phyloP scores from a whole-genome alignment of 2,113 vertebrate genomes.

The Muntiacus reevesi region DNA sequence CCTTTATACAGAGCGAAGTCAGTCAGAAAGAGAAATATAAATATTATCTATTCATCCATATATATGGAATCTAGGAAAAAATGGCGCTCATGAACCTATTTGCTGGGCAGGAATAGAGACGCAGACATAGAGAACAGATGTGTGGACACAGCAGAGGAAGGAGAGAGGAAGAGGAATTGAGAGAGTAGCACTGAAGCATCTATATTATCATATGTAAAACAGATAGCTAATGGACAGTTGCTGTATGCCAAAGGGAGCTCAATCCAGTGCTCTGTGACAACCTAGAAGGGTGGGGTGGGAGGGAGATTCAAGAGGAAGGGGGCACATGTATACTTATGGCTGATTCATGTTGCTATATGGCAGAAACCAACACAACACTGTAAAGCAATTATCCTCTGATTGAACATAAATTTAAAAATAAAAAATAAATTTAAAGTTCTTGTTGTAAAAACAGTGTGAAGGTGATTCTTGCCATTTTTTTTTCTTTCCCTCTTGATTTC shows the following conservation, averaged over 20 bases:
- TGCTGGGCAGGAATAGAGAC: neutral
- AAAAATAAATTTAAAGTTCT: neutral
- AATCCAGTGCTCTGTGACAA: neutral
- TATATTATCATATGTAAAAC: neutral
- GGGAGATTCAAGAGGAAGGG: neutral
- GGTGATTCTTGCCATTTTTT: neutral
- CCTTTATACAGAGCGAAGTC: neutral
- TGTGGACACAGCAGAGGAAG: neutral
- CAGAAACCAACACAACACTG: neutral
- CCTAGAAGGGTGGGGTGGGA: neutral
- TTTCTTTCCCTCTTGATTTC: neutral
- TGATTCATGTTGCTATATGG: neutral
- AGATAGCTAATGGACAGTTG: neutral
- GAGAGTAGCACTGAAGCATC: neutral
- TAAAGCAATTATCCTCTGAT: neutral
- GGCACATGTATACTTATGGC: neutral
- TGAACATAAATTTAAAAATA: neutral
- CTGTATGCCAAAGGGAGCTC: neutral
- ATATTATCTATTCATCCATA: neutral
- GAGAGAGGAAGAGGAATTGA: neutral
- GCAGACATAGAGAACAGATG: neutral
- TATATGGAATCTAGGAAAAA: neutral
- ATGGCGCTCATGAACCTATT: neutral
- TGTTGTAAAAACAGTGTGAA: neutral
- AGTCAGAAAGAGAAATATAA: neutral